phyloP scores from a whole-genome alignment of 2,888 invertebrate genomes.

The Diachrysia chrysitis region DNA sequence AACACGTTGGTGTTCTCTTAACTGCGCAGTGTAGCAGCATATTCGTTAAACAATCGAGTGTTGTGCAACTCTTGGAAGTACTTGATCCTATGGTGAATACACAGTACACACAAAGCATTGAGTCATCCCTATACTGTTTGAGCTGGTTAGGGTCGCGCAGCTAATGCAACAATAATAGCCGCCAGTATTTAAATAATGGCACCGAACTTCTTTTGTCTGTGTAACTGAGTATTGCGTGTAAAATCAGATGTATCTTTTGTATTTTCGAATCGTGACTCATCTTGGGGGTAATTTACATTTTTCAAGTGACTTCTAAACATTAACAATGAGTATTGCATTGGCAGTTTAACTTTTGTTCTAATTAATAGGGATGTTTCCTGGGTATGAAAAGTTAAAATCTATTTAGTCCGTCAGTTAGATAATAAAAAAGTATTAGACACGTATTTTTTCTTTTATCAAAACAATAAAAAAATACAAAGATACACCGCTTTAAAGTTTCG shows the following conservation, averaged over 20 bases:
- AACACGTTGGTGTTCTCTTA: background rate
- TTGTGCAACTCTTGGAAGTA: conserved; percentile 22
- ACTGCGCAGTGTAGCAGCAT: background rate
- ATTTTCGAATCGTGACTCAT: conserved; percentile 36
- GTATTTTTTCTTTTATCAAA: too few relatives aligned
- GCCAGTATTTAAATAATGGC: conserved; percentile 32
- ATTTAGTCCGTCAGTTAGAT: too few relatives aligned
- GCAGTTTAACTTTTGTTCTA: background rate
- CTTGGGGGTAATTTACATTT: conserved; percentile 11
- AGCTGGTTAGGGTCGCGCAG: conserved; percentile 29
- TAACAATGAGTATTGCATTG: background rate
- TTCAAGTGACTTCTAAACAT: background rate
- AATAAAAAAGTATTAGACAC: too few relatives aligned
- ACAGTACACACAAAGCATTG: conserved; percentile 15
- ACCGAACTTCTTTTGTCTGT: conserved; percentile 24
- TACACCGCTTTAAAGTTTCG: too few relatives aligned
- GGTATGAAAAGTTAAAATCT: too few relatives aligned
- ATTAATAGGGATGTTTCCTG: too few relatives aligned
- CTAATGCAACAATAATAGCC: conserved; percentile 47
- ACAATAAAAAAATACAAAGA: too few relatives aligned
- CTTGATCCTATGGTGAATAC: conserved; percentile 9
- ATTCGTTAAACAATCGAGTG: conserved; percentile 19
- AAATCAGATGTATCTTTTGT: conserved; percentile 22
- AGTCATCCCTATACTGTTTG: conserved; percentile 36
- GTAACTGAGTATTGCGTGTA: conserved; percentile 25